These are phyloP conservation scores for Hypena proboscidalis DNA, from an alignment of 2,888 invertebrate genomes.

Conservation along the genomic window DNA sequence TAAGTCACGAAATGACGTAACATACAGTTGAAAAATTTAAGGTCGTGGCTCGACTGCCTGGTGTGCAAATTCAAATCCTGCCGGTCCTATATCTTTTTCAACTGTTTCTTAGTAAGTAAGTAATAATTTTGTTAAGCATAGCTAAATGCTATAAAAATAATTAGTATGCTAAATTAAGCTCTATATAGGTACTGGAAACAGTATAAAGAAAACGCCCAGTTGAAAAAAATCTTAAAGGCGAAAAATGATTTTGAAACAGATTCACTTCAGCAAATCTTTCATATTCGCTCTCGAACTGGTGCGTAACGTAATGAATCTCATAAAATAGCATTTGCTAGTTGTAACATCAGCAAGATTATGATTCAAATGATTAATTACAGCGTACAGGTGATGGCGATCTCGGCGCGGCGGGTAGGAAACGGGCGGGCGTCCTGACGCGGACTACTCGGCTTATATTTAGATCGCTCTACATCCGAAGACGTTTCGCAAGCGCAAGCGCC, in stretches of 20 bases:
- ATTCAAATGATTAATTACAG: constrained; percentile 16
- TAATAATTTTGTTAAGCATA: no score
- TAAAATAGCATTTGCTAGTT: constrained; percentile 1
- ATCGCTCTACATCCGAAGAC: constrained; percentile 67
- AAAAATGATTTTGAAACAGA: neutral
- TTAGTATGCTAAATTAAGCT: no score
- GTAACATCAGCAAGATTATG: constrained; percentile 6
- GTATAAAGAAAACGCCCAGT: no score
- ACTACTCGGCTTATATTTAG: constrained; percentile 69
- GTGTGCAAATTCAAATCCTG: no score
- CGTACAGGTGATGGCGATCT: constrained; percentile 49
- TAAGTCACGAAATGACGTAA: no score
- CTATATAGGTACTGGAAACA: no score
- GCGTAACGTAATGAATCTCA: neutral
- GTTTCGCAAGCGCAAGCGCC: constrained; percentile 68
- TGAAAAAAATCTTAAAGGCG: no score
- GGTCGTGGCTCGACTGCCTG: no score
- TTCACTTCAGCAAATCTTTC: neutral
- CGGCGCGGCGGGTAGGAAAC: constrained; percentile 43
- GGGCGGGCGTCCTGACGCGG: constrained; percentile 34
- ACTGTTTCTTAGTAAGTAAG: no score
- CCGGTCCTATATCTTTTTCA: no score
- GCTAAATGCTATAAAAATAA: no score
- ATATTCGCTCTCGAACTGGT: neutral
- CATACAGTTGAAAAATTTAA: no score